Base-by-base conservation (phyloP, 2,113 vertebrate genomes). In the Xyrauchen texanus region DNA sequence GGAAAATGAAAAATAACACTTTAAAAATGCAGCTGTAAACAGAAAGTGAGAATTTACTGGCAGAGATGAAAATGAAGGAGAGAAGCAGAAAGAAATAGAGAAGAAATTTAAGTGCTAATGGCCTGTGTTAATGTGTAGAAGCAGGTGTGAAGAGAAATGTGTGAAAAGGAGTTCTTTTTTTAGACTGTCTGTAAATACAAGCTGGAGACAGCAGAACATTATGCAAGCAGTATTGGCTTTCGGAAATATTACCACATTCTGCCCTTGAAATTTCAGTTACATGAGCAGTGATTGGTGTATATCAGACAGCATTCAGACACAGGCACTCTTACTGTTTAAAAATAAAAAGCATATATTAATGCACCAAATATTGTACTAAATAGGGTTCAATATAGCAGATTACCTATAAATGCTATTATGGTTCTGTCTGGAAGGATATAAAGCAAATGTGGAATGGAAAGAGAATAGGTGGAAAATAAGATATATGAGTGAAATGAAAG, bases 121-220 rank as follows among this genome's bases (percentile, higher is more conserved):
- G 78, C 64, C 61, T 55, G 69, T 77, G 80, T 71, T 72, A 77
- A 64, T 77, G 75, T 78, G 63, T 47, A 63, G 12, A 76, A 45
- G 53, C 66, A 81, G 60, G 74, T 81, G 16, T 81, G 60, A 66
- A 81, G 62, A 8, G 9, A n/a, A 11, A 6, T 49, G 51, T 51
- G 77, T 78, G 8, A 74, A 78, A 68, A 52, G 51, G 51, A 69
- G 11, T 12, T 47, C 68, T 71, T 71, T 71, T 71, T 71, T 58
- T 71, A 71, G 68, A 57, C 68, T 58, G 55, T 58, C 68, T 58
- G 68, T 71, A 58, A 58, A 71, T 57, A 45, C 15, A 4, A 5
- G 42, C 16, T 45, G 13, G 53, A 71, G 68, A 71, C 68, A 58
- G 68, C 52, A 71, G 53, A 71, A 9, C 68, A 57, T 71, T 71